These are phyloP conservation scores for Mormoops blainvillei DNA, from an alignment of 2,113 vertebrate genomes.

Conservation along the genomic window DNA sequence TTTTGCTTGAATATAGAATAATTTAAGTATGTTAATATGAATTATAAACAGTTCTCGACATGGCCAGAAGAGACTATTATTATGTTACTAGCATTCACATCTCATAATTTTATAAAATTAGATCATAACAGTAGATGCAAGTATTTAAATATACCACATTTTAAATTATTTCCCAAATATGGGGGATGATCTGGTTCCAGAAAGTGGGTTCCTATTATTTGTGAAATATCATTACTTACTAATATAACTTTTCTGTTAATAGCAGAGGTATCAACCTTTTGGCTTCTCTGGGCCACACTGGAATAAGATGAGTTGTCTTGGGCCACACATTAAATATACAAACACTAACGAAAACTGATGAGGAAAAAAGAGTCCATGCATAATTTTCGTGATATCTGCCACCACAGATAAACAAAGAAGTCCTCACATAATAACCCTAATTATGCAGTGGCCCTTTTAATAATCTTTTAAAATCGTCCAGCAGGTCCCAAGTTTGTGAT, in stretches of 20 bases:
- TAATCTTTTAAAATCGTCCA: too few species aligned
- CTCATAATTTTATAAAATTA: neutral
- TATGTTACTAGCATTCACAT: conserved; percentile 15
- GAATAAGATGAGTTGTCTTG: too few species aligned
- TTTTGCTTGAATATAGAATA: conserved; percentile 1
- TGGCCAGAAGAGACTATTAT: neutral
- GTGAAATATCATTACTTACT: neutral
- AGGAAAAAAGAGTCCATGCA: too few species aligned
- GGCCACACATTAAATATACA: too few species aligned
- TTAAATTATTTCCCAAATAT: neutral
- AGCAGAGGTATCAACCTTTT: too few species aligned
- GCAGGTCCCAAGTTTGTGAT: too few species aligned
- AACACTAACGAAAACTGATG: too few species aligned
- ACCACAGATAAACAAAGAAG: too few species aligned
- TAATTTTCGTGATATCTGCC: too few species aligned
- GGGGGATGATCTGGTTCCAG: neutral
- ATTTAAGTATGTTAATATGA: conserved; percentile 5
- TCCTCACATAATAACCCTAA: too few species aligned
- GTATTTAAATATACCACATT: neutral
- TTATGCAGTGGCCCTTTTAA: too few species aligned
- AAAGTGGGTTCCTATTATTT: neutral
- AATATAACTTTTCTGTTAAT: neutral
- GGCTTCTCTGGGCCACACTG: too few species aligned
- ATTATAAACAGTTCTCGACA: neutral
- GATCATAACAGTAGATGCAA: neutral